These are phyloP conservation scores for Drosophila kepulauana DNA, from an alignment of 1,140 invertebrate species.

Conservation along the genomic window DNA sequence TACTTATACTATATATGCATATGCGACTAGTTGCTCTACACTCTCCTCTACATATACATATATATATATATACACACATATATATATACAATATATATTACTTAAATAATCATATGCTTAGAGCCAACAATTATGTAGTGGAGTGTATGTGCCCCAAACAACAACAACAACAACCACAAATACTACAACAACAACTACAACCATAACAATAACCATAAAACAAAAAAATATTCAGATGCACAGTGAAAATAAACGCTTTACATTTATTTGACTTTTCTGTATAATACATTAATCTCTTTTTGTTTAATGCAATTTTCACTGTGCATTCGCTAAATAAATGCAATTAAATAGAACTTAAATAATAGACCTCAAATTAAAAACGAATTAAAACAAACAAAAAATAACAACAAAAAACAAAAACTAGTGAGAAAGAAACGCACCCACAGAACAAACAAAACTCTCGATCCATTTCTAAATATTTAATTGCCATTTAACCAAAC, in stretches of 20 bases:
- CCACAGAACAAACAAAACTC: constrained; percentile 4
- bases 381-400: constrained; percentile 29
- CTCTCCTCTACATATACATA: constrained; percentile 14
- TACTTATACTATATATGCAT: constrained; percentile 37
- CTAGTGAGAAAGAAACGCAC: constrained; percentile 2
- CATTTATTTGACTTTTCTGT: not conserved
- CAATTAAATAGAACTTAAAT: constrained; percentile 52
- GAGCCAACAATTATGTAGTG: constrained; percentile 43
- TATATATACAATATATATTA: not conserved
- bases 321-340: constrained; percentile 59
- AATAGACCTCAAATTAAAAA: constrained; percentile 18
- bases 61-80: constrained; percentile 11
- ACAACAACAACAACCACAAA: constrained; percentile 6
- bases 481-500: constrained; percentile 37
- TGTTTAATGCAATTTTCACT: constrained; percentile 27
- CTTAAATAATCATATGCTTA: constrained; percentile 42
- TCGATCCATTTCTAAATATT: constrained; percentile 31
- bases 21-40: constrained; percentile 46
- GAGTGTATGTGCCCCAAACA: constrained; percentile 44
- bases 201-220: constrained; percentile 30
- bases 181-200: constrained; percentile 11
- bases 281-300: not conserved
- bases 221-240: constrained; percentile 37
- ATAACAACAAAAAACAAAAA: constrained; percentile 20
- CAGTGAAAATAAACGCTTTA: constrained; percentile 25